Evolutionary conservation across 2,113 vertebrate species (phyloP), one percentile per base, ranked within the genome.

Genomic region (Callionymus lyra): DNA sequence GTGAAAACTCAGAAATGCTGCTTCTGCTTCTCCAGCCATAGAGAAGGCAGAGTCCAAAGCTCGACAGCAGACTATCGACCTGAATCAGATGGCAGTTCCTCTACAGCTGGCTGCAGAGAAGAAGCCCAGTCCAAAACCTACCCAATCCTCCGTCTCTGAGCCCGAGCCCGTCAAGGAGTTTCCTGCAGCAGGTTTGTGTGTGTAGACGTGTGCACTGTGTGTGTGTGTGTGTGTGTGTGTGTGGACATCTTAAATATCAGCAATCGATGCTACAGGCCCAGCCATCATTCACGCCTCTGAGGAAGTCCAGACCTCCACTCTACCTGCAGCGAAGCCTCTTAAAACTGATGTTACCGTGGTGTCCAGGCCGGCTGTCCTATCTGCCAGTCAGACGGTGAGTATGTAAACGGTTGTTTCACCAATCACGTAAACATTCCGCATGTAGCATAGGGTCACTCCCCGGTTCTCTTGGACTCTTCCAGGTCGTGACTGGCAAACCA

Each of bases 1-100:
- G 12, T 37, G 15, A 42, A 35, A 34, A 27, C 32, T 34, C n/a
- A 15, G n/a, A 38, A 38, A 9, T n/a, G 36, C 2, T 37, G 9
- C 12, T 5, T 37, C 14, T 14, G n/a, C 14, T 6, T 31, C 1
- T 31, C 12, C 80, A 93, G 93, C 89, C 66, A 97, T 92, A 72
- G 94, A 97, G 60, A 96, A 91, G 62, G 64, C 75, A 16, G 94
- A 98, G 58, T 63, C 87, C 2, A 97, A 89, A 70, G 87, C 88
- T 10, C 82, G 93, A 50, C 91, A 92, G 63, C 91, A 90, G 54
- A 94, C 93, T 43, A 96, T 99, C 67, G 94, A 98, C 81, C 80
- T 99, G 67, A 97, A 94, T 65, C 95, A 96, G 81, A 93, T 99
- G 94, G 94, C 89, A 14, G 93, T 99, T 16, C 93, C 95, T 38